Conservation (phyloP, 2,888 invertebrate species). For the Ophonus ardosiacus region DNA sequence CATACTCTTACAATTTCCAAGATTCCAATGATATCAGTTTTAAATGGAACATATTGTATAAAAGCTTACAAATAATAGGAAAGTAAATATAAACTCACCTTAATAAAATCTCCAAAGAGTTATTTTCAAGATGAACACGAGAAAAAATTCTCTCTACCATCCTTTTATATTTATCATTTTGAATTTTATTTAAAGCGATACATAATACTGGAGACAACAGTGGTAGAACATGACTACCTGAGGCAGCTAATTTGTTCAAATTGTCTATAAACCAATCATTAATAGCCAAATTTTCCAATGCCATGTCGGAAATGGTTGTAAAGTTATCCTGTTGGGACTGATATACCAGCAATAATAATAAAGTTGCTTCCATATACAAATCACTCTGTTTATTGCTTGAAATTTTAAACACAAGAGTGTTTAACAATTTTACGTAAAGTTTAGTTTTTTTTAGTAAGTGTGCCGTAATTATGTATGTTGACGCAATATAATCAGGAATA, state of each 20-base stretch:
- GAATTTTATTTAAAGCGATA: constrained; percentile 76
- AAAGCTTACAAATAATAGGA: not conserved
- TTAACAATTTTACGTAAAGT: constrained; percentile 79
- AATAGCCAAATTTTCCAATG: constrained; percentile 77
- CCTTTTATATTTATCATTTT: constrained; percentile 76
- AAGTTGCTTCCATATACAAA: constrained; percentile 81
- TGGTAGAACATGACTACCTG: constrained; percentile 78
- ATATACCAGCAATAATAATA: constrained; percentile 84
- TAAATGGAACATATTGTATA: not conserved
- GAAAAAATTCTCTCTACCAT: constrained; percentile 80
- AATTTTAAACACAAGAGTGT: constrained; percentile 80
- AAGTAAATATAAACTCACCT: constrained; percentile 74
- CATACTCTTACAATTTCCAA: too few species aligned
- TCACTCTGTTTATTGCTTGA: constrained; percentile 76
- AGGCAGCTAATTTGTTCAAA: constrained; percentile 78
- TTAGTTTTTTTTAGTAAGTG: constrained; percentile 82
- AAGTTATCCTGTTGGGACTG: constrained; percentile 80
- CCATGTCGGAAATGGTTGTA: constrained; percentile 76
- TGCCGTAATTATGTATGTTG: constrained; percentile 85
- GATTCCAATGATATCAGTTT: not conserved
- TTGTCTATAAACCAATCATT: constrained; percentile 76
- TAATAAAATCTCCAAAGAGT: constrained; percentile 78
- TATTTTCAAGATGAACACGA: constrained; percentile 79
- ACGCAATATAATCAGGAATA: constrained; percentile 84
- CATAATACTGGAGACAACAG: constrained; percentile 80